These are phyloP conservation scores for Drosophila nannoptera DNA, from an alignment of 1,140 invertebrate genomes.

Conservation along the genomic window DNA sequence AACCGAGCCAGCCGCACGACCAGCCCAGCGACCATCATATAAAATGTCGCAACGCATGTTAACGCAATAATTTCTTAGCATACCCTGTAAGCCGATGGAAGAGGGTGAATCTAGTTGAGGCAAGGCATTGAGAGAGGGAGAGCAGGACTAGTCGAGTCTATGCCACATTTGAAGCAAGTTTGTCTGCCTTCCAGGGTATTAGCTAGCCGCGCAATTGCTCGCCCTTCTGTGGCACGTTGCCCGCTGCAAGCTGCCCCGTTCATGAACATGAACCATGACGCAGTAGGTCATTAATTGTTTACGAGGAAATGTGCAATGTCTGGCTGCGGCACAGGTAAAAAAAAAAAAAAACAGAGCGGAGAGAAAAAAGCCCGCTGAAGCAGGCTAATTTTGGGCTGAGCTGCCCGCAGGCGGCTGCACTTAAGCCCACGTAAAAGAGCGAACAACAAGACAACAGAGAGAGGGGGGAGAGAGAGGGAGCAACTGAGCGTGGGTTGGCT, in stretches of 20 bases:
- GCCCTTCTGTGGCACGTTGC: background rate
- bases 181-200: no score
- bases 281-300: slow-evolving; percentile 76
- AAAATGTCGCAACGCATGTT: slow-evolving; percentile 72
- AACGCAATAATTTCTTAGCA: slow-evolving; percentile 57
- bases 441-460: background rate
- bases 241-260: background rate
- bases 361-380: background rate
- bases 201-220: background rate
- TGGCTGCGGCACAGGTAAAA: slow-evolving; percentile 16
- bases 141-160: no score
- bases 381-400: slow-evolving; percentile 9
- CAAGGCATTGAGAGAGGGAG: background rate
- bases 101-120: background rate
- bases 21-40: slow-evolving; percentile 42
- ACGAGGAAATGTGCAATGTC: slow-evolving; percentile 46
- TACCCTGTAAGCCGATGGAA: background rate
- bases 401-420: slow-evolving; percentile 1
- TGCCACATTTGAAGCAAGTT: no score
- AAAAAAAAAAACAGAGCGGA: no score
- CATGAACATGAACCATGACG: slow-evolving; percentile 56
- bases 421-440: slow-evolving; percentile 2
- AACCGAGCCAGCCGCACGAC: slow-evolving; percentile 18
- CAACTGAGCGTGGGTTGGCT: slow-evolving; percentile 21
- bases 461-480: background rate